Evolutionary conservation across 2,113 vertebrate species (phyloP), one percentile per base, ranked within the genome.

Genomic region (Madoqua kirkii): DNA sequence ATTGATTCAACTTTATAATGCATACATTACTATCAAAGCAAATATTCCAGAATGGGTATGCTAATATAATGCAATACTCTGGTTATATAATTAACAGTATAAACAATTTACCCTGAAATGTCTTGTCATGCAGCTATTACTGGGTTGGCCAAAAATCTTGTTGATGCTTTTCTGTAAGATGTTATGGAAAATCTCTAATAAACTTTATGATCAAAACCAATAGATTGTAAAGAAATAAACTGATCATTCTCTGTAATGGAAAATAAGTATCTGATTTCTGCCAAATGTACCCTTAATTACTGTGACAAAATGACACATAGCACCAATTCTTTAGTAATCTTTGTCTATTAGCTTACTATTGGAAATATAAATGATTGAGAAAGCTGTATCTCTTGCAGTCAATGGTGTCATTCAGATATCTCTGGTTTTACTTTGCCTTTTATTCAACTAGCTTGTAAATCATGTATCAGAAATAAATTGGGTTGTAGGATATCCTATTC

Each of bases 11-110:
- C 36, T 78, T 43, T 93, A 91, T 93, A 76, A 87, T 64, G 6
- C 84, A 79, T 62, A 74, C n/a, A 95, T 93, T 96, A 96, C 16
- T 59, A 97, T 90, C 54, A 95, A 96, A 97, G 86, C 81, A 97
- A 96, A 98, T 95, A 96, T 89, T 86, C 74, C 36, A 57, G 43
- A 94, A 97, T 1, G 1, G 43, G 87, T 78, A 54, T 83, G 48
- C 60, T 92, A 48, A 89, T 90, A 71, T 67, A 98, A 91, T 85
- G 27, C 82, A 91, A 74, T 92, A 25, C 16, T 97, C 93, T 97
- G 11, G 55, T 93, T 87, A 62, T 88, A 90, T 95, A 97, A 97
- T 96, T 97, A 98, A 92, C 33, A 64, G 87, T 64, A 91, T 87
- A 85, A 97, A 96, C 52, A 91, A 93, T 87, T 78, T 93, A 96